These are phyloP conservation scores for Tilapia sparmanii DNA, from an alignment of 2,113 vertebrate species.

Conservation along the genomic window DNA sequence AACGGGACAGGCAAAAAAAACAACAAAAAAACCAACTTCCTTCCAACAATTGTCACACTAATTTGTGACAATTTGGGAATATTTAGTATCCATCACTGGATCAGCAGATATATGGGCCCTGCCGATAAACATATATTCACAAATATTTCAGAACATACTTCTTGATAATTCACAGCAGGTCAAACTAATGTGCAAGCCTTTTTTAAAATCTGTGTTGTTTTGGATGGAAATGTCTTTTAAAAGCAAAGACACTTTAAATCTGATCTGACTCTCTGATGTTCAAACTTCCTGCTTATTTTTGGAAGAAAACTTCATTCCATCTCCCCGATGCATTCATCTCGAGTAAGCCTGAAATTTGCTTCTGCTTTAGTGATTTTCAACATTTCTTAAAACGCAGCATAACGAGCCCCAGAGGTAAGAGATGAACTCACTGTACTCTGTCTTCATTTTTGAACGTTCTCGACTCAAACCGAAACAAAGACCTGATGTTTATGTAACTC, in stretches of 20 bases:
- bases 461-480: background rate
- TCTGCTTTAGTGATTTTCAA: background rate
- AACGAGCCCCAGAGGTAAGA: background rate
- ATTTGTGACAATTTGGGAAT: background rate
- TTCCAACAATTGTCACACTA: background rate
- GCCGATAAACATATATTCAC: background rate
- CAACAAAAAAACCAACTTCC: background rate
- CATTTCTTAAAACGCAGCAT: background rate
- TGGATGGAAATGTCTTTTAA: background rate
- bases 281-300: background rate
- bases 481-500: background rate
- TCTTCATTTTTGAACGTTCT: fast-evolving
- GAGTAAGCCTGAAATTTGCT: background rate
- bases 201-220: background rate
- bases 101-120: background rate
- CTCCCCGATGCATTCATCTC: background rate
- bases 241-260: background rate
- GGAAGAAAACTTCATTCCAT: background rate
- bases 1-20: background rate
- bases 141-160: background rate
- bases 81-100: background rate
- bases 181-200: background rate
- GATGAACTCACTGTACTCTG: background rate
- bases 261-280: background rate
- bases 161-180: background rate